A percentile compares a stretch with the other conserved stretches of the same genome.
These are phyloP conservation scores for Actinia equina DNA, from an alignment of 64 coral and sea anemone genomes.

Conservation along the genomic window DNA sequence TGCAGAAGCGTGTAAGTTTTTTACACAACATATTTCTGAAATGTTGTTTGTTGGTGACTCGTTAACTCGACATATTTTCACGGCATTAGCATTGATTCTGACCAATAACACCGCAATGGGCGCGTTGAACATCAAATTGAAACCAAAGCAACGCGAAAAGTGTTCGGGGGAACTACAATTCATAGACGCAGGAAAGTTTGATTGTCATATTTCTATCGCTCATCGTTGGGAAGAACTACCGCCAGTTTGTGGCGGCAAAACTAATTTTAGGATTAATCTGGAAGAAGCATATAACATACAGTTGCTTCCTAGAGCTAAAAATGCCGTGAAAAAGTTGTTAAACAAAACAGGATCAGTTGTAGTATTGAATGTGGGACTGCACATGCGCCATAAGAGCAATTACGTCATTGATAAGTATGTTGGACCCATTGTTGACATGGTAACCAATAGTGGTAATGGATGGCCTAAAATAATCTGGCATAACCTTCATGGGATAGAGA, in stretches of 20 bases:
- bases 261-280: conserved; percentile 36
- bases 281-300: conserved; percentile 49
- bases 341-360: conserved; percentile 46
- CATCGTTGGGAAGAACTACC: conserved; percentile 37
- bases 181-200: conserved; percentile 49
- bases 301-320: conserved; percentile 7
- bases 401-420: conserved; percentile 58
- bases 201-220: conserved; percentile 32
- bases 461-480: conserved; percentile 60
- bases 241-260: conserved; percentile 46
- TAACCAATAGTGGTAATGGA: conserved; percentile 16
- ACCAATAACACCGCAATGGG: conserved; percentile 43
- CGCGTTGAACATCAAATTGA: conserved; percentile 21
- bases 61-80: conserved; percentile 56
- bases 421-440: conserved; percentile 40
- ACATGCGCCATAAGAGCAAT: conserved; percentile 22
- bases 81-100: conserved; percentile 42
- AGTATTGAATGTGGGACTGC: conserved; percentile 55
- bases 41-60: conserved; percentile 74
- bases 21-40: conserved; percentile 34
- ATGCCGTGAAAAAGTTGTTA: conserved; percentile 25
- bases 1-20: conserved; percentile 34
- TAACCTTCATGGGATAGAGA: conserved; percentile 33
- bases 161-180: conserved; percentile 75
- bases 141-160: background rate